Evolutionary conservation across 2,888 invertebrate species (phyloP), one percentile per base, ranked within the genome.

Genomic region (Pollenia labialis): DNA sequence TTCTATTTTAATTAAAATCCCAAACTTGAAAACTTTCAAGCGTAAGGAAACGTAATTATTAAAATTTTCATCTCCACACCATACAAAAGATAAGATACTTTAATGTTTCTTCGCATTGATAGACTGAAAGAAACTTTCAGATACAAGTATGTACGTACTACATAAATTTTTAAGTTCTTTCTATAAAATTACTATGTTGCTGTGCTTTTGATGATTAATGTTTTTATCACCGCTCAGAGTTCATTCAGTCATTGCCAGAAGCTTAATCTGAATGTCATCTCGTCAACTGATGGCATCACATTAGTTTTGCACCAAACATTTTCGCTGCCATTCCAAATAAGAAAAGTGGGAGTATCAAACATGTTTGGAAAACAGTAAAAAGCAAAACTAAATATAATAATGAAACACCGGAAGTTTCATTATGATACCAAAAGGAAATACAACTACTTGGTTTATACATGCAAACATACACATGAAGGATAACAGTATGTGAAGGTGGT

Each of bases 221-320:
- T 88, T 92, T 92, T 93, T 93, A 93, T 93, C 92, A 93, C 93
- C 92, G 90, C 92, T 92, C 91, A 90, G 91, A 93, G 92, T 93
- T 93, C 92, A 93, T 92, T 92, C 85, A 92, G 86, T 88, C 92
- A 91, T 91, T 90, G 92, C 91, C 91, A 90, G 90, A 90, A 92
- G 92, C 92, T 92, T 92, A 92, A 92, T 93, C 92, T 92, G 91
- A 92, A 92, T 92, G 91, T 91, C 92, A 92, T 92, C 54, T 52
- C 91, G 90, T 91, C 91, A 90, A 91, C 92, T 92, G 93, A 93
- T 92, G 93, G 91, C 90, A 90, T 89, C 89, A 90, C 92, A 93
- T 93, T 93, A 92, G 92, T 93, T 93, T 92, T 86, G 89, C n/a
- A 18, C 46, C 74, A 81, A 72, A 72, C 72, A 81, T 77, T 68